A percentile compares a stretch with the other conserved stretches of the same genome.
Conservation (phyloP, 2,888 invertebrate species). For the Phyto melanocephala region DNA sequence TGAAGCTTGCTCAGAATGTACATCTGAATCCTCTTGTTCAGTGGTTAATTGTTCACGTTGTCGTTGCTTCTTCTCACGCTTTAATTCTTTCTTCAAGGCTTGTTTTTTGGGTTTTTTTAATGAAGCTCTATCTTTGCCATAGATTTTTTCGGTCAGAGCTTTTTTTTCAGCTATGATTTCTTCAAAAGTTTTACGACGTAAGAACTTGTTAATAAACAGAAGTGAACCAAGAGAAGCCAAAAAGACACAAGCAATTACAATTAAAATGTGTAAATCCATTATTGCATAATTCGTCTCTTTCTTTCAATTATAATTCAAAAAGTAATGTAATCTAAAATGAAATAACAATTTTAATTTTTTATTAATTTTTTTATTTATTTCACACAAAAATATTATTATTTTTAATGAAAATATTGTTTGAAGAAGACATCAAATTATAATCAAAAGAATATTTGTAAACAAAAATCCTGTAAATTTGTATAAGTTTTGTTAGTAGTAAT, state of each 20-base stretch:
- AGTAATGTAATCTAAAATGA: constrained; percentile 18
- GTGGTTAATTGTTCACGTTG: constrained; percentile 72
- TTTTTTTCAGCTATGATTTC: constrained; percentile 78
- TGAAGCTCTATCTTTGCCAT: constrained; percentile 73
- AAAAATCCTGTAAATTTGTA: no score
- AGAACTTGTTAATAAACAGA: constrained; percentile 78
- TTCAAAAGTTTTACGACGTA: constrained; percentile 78
- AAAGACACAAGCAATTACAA: constrained; percentile 78
- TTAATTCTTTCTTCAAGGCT: constrained; percentile 72
- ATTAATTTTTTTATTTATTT: no score
- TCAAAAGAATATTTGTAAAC: no score
- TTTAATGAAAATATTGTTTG: no score
- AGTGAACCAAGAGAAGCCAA: constrained; percentile 77
- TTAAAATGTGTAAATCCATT: constrained; percentile 79
- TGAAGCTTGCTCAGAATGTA: constrained; percentile 73
- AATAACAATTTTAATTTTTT: constrained; percentile 19
- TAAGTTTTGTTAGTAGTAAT: no score
- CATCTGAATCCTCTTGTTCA: constrained; percentile 74
- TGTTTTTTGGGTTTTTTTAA: constrained; percentile 74
- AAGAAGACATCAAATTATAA: no score
- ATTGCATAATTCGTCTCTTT: constrained; percentile 76
- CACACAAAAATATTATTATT: no score
- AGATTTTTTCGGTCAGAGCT: constrained; percentile 77
- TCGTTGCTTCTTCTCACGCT: constrained; percentile 76
- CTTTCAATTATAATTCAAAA: constrained; percentile 58